Conservation (phyloP, 30 jellyfish, hydroid and myxozoan species). For the Chironex yamaguchii region DNA sequence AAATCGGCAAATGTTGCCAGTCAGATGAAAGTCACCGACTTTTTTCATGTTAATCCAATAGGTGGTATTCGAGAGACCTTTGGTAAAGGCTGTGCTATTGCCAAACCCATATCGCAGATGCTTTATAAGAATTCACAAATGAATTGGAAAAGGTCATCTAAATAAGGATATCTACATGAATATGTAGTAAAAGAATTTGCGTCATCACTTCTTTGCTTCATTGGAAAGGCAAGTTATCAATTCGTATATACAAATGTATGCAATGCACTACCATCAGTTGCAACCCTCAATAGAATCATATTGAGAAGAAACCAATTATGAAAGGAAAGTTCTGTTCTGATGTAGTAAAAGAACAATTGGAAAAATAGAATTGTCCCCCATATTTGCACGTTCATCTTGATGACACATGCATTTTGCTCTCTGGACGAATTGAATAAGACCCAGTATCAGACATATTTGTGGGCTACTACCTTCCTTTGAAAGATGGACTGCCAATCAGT, state of each 20-base stretch:
- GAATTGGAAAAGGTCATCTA: background rate
- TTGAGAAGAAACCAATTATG: background rate
- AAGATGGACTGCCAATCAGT: background rate
- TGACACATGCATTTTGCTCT: background rate
- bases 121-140: background rate
- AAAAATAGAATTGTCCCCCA: background rate
- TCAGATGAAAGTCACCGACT: background rate
- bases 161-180: background rate
- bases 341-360: background rate
- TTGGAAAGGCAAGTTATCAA: slow-evolving; percentile 2
- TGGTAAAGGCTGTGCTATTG: background rate
- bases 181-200: background rate
- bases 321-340: background rate
- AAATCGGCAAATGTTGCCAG: background rate
- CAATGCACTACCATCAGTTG: background rate
- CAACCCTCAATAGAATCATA: background rate
- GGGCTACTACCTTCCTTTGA: background rate
- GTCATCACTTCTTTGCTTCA: background rate
- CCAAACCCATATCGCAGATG: background rate
- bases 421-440: background rate
- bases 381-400: background rate
- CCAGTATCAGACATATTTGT: background rate
- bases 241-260: slow-evolving; percentile 20
- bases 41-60: background rate
- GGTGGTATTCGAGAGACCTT: background rate